Evolutionary conservation across 2,888 invertebrate species (phyloP), one percentile per base, ranked within the genome.

Genomic region (Sialis lutaria): DNA sequence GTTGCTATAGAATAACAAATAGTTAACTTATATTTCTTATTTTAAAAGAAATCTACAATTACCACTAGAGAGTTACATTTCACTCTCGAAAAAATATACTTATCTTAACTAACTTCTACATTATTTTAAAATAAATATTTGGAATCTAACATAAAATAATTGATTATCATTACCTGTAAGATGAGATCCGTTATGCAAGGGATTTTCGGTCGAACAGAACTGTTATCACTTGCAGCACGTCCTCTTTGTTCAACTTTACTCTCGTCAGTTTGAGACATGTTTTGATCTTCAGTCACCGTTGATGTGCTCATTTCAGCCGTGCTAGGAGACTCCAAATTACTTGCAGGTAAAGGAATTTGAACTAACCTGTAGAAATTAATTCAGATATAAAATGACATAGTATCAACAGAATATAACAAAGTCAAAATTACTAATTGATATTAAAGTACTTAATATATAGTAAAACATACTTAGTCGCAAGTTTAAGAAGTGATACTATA

Each of bases 131-230:
- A 22, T 22, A 22, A 22, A 22, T 22, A 4, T 22, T 22, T 22
- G 22, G 2, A 2, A 22, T 22, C 22, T n/a, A 22, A 22, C 22
- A 22, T 22, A 2, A 22, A 22, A 22, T 22, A 22, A 52, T 47
- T 39, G 44, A 50, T 41, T 6, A 7, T 22, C 30, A 44, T n/a
- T 33, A 33, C 40, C 5, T 42, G 40, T 52, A 60, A 64, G 73
- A 82, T 79, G 49, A 78, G 77, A 60, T 87, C 86, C 1, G 86
- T 84, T 46, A 86, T 74, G 60, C 81, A 83, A 6, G 82, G 80
- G 46, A 22, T 75, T 68, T 46, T 40, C 35, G 10, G 6, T 4
- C 34, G 47, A 22, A 13, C 10, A 13, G 32, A 7, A 10, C 33
- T 12, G 5, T 6, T 13, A 5, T n/a, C 42, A 31, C 5, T 9